Conservation (phyloP, 2,797 vertebrate genomes). For the Chrysocyon brachyurus region DNA sequence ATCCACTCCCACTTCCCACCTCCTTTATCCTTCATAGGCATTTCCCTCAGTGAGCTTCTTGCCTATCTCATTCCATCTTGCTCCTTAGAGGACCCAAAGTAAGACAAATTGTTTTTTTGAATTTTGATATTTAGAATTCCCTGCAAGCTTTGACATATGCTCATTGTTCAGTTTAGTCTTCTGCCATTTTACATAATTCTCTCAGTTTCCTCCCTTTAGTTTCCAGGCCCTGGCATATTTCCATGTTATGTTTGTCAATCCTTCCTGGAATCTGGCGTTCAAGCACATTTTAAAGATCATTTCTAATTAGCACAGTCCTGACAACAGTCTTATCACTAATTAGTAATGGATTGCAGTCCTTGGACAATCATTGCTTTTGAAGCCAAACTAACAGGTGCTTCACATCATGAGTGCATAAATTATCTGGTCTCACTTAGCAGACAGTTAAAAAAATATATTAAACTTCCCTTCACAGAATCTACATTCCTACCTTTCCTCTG, state of each 20-base stretch:
- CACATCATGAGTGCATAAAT: slow-evolving; percentile 41
- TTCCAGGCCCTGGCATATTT: neutral
- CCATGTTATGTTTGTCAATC: slow-evolving; percentile 5
- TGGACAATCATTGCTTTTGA: slow-evolving; percentile 38
- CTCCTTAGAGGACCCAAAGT: neutral
- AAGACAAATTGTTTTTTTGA: slow-evolving; percentile 8
- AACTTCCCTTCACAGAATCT: slow-evolving; percentile 46
- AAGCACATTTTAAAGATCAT: neutral
- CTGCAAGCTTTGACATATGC: neutral
- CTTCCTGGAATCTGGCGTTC: neutral
- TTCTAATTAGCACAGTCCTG: slow-evolving; percentile 23
- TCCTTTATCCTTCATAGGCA: neutral
- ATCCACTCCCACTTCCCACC: neutral
- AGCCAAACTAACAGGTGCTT: slow-evolving; percentile 55
- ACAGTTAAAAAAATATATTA: slow-evolving; percentile 8
- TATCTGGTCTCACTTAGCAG: slow-evolving; percentile 56
- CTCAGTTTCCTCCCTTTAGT: neutral
- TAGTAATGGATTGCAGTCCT: slow-evolving; percentile 35
- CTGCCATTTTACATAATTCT: neutral
- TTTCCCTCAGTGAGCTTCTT: neutral
- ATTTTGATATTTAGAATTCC: neutral
- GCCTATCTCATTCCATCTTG: neutral
- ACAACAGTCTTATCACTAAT: slow-evolving; percentile 32
- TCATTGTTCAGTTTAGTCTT: neutral
- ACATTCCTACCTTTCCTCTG: neutral